Evolutionary conservation across 1,140 invertebrate species (phyloP).

Genomic region (Scaptodrosophila lebanonensis): DNA sequence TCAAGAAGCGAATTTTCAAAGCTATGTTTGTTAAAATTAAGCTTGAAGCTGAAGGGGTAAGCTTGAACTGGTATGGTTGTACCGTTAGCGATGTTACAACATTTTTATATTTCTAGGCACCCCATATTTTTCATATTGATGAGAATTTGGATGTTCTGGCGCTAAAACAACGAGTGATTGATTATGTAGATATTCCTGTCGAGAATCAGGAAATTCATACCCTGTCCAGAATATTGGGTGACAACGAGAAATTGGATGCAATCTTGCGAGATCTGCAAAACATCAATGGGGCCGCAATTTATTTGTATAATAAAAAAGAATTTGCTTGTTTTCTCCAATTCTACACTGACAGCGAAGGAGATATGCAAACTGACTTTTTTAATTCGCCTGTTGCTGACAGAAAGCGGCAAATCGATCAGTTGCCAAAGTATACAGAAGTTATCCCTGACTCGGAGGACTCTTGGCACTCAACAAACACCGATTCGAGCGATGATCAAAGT

Average conservation of each 20-base stretch:
- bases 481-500: neutral
- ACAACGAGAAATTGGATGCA: neutral
- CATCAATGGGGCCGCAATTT: slow-evolving; percentile 22
- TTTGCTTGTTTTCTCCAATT: slow-evolving; percentile 29
- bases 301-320: slow-evolving; percentile 10
- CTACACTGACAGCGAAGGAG: slow-evolving; percentile 19
- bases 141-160: slow-evolving; percentile 4
- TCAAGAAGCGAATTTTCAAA: neutral
- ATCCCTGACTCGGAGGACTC: slow-evolving; percentile 7
- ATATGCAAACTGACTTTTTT: slow-evolving; percentile 20
- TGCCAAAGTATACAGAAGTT: slow-evolving; percentile 10
- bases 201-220: slow-evolving; percentile 15
- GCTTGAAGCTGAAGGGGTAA: slow-evolving; percentile 12
- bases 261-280: neutral
- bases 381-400: neutral
- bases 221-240: slow-evolving; percentile 4
- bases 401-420: slow-evolving; percentile 6
- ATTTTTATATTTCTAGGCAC: neutral
- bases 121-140: slow-evolving; percentile 15
- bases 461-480: slow-evolving; percentile 8
- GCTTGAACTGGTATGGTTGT: neutral
- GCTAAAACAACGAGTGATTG: slow-evolving; percentile 12
- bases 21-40: slow-evolving; percentile 38
- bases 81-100: neutral
- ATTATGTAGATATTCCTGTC: slow-evolving; percentile 3